These are phyloP conservation scores for Grallaria varia DNA, from an alignment of 2,113 vertebrate genomes.

Conservation along the genomic window DNA sequence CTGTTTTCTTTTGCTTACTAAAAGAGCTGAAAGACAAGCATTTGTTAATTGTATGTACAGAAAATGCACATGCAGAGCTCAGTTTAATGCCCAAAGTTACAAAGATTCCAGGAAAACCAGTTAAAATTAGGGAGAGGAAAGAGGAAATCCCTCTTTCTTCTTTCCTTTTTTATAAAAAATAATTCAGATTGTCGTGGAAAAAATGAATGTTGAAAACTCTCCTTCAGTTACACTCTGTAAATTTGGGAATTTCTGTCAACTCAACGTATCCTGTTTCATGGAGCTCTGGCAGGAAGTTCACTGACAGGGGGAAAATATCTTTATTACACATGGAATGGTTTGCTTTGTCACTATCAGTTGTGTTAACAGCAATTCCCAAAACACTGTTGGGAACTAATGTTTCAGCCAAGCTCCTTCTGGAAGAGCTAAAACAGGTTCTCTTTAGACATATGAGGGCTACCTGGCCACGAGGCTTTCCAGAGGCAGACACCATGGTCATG, in stretches of 20 bases:
- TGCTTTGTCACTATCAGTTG: background rate
- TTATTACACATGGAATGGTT: background rate
- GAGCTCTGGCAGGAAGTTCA: background rate
- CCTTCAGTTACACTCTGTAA: background rate
- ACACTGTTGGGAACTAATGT: background rate
- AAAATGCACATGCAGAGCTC: constrained; percentile 14
- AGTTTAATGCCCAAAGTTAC: background rate
- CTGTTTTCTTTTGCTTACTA: constrained; percentile 50
- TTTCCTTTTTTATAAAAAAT: background rate
- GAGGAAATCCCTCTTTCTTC: background rate
- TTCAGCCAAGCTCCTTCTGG: background rate
- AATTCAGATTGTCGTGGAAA: background rate
- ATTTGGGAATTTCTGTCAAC: background rate
- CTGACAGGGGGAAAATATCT: background rate
- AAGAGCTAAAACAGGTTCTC: background rate
- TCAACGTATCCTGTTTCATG: background rate
- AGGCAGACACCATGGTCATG: background rate
- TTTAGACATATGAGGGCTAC: background rate
- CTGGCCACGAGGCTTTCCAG: background rate
- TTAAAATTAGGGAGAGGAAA: background rate
- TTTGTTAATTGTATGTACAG: constrained; percentile 27
- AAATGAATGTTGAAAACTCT: background rate
- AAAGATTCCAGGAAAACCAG: background rate
- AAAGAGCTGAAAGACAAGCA: constrained; percentile 41
- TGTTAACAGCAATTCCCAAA: background rate